These are phyloP conservation scores for Cryptoprocta ferox DNA, from an alignment of 2,797 vertebrate genomes.

Conservation along the genomic window DNA sequence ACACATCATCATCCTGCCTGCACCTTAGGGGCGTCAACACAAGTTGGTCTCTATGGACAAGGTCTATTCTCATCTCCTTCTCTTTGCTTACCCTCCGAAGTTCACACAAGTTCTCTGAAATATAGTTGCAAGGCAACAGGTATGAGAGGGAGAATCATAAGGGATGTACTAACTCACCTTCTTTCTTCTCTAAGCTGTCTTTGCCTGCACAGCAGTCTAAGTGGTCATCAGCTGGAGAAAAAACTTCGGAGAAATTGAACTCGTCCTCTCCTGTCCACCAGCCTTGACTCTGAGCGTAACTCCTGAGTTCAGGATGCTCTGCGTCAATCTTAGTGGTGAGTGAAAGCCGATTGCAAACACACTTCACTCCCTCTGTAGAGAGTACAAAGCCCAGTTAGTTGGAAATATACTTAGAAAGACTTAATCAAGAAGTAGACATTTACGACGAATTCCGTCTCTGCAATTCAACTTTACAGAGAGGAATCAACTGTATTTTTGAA, in stretches of 20 bases:
- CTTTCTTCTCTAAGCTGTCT: constrained; percentile 86
- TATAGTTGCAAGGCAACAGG: not conserved
- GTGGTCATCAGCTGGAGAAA: constrained; percentile 85
- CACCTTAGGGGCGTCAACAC: not conserved
- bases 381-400: constrained; percentile 44
- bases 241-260: constrained; percentile 89
- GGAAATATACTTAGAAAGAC: not conserved
- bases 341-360: constrained; percentile 88
- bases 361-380: constrained; percentile 87
- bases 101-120: not conserved
- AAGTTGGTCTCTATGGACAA: not conserved
- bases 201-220: constrained; percentile 83
- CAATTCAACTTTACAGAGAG: not conserved
- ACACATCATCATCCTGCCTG: not conserved
- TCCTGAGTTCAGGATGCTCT: constrained; percentile 88
- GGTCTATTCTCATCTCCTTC: not conserved
- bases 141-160: not conserved
- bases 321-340: constrained; percentile 89
- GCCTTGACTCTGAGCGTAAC: constrained; percentile 88
- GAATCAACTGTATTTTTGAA: not conserved
- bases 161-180: constrained; percentile 82
- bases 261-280: constrained; percentile 89
- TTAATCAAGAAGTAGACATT: not conserved
- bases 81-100: not conserved
- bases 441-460: not conserved